A percentile compares a stretch with the other conserved stretches of the same genome.
phyloP scores from a whole-genome alignment of 2,888 invertebrate species.

The Adela reaumurella region DNA sequence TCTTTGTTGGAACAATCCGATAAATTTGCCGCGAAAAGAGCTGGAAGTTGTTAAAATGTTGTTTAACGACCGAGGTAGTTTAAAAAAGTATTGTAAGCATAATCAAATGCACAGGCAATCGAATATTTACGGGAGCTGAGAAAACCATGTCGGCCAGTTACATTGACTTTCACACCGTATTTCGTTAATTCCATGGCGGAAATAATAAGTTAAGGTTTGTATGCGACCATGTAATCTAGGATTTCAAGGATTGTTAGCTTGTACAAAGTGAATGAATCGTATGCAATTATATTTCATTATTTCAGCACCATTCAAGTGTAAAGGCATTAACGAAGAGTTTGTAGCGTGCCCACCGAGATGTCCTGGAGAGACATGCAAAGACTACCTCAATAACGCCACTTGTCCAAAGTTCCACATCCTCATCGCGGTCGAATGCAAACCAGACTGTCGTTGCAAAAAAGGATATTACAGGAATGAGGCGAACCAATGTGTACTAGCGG shows the following conservation, averaged over 20 bases:
- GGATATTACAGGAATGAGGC: slow-evolving; percentile 1
- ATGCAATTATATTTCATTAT: not conserved
- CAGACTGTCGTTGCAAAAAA: not conserved
- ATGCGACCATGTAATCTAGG: too few species aligned
- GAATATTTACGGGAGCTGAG: too few species aligned
- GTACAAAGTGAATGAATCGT: not conserved
- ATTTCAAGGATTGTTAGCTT: too few species aligned
- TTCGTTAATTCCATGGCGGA: too few species aligned
- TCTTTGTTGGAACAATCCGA: too few species aligned
- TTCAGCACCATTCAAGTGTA: slow-evolving; percentile 12
- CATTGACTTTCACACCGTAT: too few species aligned
- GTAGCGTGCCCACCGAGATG: slow-evolving; percentile 21
- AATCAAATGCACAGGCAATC: too few species aligned
- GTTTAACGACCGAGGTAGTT: too few species aligned
- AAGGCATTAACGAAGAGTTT: slow-evolving; percentile 16
- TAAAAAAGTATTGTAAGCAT: too few species aligned
- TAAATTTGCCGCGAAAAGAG: too few species aligned
- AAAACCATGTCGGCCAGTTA: too few species aligned
- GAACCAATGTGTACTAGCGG: not conserved
- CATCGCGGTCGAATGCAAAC: not conserved
- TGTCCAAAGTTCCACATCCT: slow-evolving; percentile 13
- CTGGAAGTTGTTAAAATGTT: too few species aligned
- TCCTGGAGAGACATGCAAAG: slow-evolving; percentile 22
- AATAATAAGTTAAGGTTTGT: not conserved
- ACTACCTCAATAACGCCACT: slow-evolving; percentile 12